Base-by-base conservation (phyloP, 2,797 vertebrate species). In the Myoxocephalus aenaeus region DNA sequence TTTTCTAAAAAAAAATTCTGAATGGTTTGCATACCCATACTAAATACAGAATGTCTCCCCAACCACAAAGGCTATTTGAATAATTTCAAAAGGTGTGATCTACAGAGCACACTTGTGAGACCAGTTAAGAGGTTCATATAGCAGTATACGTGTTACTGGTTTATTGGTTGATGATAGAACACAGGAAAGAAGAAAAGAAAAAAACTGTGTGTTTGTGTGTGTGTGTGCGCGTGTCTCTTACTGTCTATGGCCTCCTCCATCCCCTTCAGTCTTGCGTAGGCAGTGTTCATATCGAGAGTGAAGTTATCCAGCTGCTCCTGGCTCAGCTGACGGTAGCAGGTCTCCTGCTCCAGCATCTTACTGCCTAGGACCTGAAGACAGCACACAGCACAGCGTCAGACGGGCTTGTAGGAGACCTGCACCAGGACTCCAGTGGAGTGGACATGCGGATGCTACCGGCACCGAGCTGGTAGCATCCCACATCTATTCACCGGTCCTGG, bases 231-330 rank as follows among this genome's bases (percentile, higher is more conserved):
- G 11, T 57, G 12, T 17, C 0, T 80, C 89, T 87, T 90, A 99
- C 98, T 98, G 92, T 99, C 96, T 0, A 99, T 96, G 50, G 98
- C 97, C 86, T 99, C 97, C 81, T 99, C 97, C 5, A 99, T 96
- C 12, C 97, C 98, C 76, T 98, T 96, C 59, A 99, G 95, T 65
- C 97, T 92, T 54, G 97, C 97, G 0, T 97, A 98, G 46, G 98
- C 98, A 1, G 96, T 94, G 85, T 98, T 99, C 89, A 99, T 97
- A 57, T 99, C 97, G 94, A 98, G 77, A 7, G 97, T 99, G 92
- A 99, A 99, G 92, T 95, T 96, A 84, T 99, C 97, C 0, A 99
- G 94, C 86, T 99, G 97, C 22, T 99, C 98, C 93, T 99, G 98
- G 75, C 92, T 95, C 63, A 96, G 95, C 78, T 97, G 96, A 25